These are phyloP conservation scores for Thamnaconus septentrionalis DNA, from an alignment of 2,113 vertebrate genomes.

Conservation along the genomic window DNA sequence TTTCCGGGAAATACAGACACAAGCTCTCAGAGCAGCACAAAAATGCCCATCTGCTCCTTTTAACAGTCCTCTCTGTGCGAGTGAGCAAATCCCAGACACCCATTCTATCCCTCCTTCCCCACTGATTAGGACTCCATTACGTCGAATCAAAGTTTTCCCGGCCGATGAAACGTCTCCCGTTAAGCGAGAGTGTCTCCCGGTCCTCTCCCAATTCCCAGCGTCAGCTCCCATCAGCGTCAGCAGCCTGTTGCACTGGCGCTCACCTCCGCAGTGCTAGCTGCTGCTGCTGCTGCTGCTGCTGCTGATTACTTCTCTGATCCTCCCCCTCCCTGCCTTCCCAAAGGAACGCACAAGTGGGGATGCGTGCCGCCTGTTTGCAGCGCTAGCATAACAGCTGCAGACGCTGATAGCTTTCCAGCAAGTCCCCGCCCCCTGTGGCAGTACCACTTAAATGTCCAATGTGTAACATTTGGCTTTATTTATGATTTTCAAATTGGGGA, in stretches of 20 bases:
- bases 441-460: neutral
- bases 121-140: constrained; percentile 62
- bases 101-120: neutral
- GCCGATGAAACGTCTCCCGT: constrained; percentile 57
- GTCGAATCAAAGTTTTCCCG: constrained; percentile 67
- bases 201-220: constrained; percentile 61
- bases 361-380: constrained; percentile 45
- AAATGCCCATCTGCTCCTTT: constrained; percentile 13
- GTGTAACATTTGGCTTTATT: no score
- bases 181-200: constrained; percentile 63
- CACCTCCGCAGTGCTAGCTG: constrained; percentile 46
- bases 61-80: neutral
- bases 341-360: constrained; percentile 40
- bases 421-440: neutral
- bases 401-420: constrained; percentile 51
- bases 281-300: constrained; percentile 29
- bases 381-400: constrained; percentile 42
- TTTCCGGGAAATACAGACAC: constrained; percentile 31
- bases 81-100: constrained; percentile 20
- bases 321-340: constrained; percentile 46
- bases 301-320: constrained; percentile 63
- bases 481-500: no score
- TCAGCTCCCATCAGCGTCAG: constrained; percentile 69
- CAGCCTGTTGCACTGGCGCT: constrained; percentile 38
- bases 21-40: constrained; percentile 16